Percentiles rank a stretch among this genome's conserved stretches.
phyloP scores from a whole-genome alignment of 37 sponge, comb jelly and placozoan genomes.

The Haliclona indistincta region DNA sequence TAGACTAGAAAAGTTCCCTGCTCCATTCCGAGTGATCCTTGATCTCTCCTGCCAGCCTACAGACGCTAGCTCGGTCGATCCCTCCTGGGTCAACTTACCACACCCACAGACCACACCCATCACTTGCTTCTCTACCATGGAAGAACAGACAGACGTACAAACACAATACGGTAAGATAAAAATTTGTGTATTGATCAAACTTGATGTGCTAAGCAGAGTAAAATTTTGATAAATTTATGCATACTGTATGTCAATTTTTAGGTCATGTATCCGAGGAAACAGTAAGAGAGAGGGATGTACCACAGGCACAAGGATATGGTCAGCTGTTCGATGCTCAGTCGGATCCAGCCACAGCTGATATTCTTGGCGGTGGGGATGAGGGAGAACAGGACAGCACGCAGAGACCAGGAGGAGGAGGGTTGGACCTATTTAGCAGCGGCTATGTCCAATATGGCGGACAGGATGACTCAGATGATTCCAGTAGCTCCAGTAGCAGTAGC shows the following conservation, averaged over 20 bases:
- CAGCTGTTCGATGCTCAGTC: not conserved
- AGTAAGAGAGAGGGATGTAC: too few species aligned
- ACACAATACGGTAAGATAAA: slow-evolving; percentile 41
- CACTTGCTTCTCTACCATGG: slow-evolving; percentile 51
- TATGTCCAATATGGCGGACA: too few species aligned
- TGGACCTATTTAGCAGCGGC: too few species aligned
- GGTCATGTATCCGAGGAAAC: too few species aligned
- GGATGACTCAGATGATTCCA: not conserved
- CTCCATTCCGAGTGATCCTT: slow-evolving; percentile 65
- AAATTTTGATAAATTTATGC: not conserved
- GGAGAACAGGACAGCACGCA: too few species aligned
- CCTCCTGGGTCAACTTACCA: slow-evolving; percentile 61
- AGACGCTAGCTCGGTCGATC: not conserved
- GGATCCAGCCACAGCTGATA: not conserved
- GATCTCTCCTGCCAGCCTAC: not conserved
- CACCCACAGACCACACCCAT: slow-evolving; percentile 50
- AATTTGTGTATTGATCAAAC: not conserved
- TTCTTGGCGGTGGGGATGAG: not conserved
- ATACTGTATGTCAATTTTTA: too few species aligned
- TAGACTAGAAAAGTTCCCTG: slow-evolving; percentile 64
- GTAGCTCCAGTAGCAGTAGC: not conserved
- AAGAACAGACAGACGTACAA: slow-evolving; percentile 50
- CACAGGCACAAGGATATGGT: not conserved
- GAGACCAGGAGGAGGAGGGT: not conserved
- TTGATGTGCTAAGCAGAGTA: not conserved